Conservation (phyloP, 1,140 invertebrate species). For the Arion vulgaris region DNA sequence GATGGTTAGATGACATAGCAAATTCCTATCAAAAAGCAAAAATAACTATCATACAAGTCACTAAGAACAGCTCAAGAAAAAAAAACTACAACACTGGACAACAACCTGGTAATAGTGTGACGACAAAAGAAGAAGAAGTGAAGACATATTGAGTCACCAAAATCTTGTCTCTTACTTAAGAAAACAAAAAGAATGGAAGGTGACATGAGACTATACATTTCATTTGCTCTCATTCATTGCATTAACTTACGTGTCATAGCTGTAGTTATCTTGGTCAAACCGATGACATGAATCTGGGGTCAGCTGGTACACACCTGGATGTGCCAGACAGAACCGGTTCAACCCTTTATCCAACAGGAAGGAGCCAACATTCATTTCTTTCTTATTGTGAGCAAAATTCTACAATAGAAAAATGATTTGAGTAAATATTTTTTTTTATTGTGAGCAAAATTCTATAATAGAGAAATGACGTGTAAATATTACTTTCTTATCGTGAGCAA, state of each 20-base stretch:
- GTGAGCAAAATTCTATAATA: slow-evolving; percentile 63
- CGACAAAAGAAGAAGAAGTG: no score
- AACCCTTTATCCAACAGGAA: slow-evolving; percentile 69
- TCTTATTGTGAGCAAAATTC: slow-evolving; percentile 69
- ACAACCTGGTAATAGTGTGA: no score
- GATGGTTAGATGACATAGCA: no score
- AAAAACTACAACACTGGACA: no score
- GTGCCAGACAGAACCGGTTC: slow-evolving; percentile 70
- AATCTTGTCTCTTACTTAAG: no score
- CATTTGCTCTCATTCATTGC: background rate
- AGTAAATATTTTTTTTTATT: slow-evolving; percentile 54
- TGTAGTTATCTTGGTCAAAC: slow-evolving; percentile 76
- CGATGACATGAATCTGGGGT: slow-evolving; percentile 86
- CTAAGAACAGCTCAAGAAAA: no score
- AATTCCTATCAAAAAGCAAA: no score
- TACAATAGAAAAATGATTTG: slow-evolving; percentile 27
- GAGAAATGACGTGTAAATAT: slow-evolving; percentile 20
- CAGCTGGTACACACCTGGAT: slow-evolving; percentile 82
- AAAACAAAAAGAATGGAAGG: no score
- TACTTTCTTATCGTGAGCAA: slow-evolving; percentile 66
- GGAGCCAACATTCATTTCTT: slow-evolving; percentile 63
- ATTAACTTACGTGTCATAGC: slow-evolving; percentile 73
- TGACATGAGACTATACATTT: no score
- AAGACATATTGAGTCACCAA: no score
- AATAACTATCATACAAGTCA: no score